Percentiles rank a stretch among this genome's conserved stretches.
Evolutionary conservation across 2,888 invertebrate genomes (phyloP).

Genomic region (Tortrix viridana): DNA sequence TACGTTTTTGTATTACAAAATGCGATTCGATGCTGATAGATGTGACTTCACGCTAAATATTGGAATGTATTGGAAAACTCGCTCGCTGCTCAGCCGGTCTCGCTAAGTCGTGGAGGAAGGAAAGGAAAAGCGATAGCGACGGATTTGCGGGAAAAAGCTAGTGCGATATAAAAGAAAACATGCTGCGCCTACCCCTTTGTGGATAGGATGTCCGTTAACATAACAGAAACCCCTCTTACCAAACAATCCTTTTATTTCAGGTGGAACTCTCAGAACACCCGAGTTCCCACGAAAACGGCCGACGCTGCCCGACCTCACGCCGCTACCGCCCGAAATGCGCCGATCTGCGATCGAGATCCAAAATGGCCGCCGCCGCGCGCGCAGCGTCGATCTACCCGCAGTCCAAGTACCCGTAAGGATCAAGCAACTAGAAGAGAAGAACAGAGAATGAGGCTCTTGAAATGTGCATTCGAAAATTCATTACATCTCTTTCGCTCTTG

Average conservation of each 20-base stretch:
- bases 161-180: no score
- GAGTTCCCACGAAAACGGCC: slow-evolving; percentile 64
- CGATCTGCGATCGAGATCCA: slow-evolving; percentile 51
- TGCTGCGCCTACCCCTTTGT: no score
- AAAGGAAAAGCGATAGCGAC: no score
- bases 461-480: background rate
- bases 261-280: slow-evolving; percentile 64
- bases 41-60: no score
- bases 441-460: slow-evolving; percentile 44
- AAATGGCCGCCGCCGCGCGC: slow-evolving; percentile 70
- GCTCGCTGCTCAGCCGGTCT: no score
- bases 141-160: no score
- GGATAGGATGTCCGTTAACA: no score
- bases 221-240: no score
- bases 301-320: slow-evolving; percentile 61
- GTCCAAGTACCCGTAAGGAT: slow-evolving; percentile 77
- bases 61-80: no score
- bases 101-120: no score
- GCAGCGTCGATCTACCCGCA: slow-evolving; percentile 77
- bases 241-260: slow-evolving; percentile 44
- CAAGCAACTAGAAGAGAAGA: slow-evolving; percentile 68
- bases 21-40: no score
- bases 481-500: background rate
- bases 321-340: slow-evolving; percentile 56
- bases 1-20: no score